Base-by-base conservation (phyloP, 2,797 vertebrate genomes). In the Craterocephalus amniculus region DNA sequence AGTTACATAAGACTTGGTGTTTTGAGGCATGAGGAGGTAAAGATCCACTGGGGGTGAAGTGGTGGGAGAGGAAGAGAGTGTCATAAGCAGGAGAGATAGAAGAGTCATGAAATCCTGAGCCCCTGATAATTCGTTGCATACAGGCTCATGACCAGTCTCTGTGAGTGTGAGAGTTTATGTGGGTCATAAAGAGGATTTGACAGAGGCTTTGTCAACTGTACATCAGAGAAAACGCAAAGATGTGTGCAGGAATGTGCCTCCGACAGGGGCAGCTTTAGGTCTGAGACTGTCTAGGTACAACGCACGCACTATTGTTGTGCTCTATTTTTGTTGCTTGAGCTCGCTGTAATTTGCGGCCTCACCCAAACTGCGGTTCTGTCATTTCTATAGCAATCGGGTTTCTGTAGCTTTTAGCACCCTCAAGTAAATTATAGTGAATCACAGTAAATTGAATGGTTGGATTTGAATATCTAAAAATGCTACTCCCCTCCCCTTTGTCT, bases 381-480 rank as follows among this genome's bases (percentile, higher is more conserved):
- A 92, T 93, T 92, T 91, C 27, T 78, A 92, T 92, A 74, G 83
- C 79, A 75, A 89, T 88, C 79, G 57, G 63, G 86, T 74, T 84
- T 77, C 83, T 85, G 85, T 87, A 83, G 83, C 88, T 91, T 92
- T 92, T 89, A 84, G 84, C 89, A 85, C 86, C 80, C 83, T 70
- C 26, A 40, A 88, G 82, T 87, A 94, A 94, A 95, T 92, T 91
- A 91, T 76, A 90, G 89, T 88, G 91, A 94, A 93, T 94, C 86
- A 91, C 54, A 32, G 80, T 87, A 86, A 90, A 91, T 90, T 89
- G 83, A 90, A 89, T 29, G 78, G 79, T 92, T 87, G 67, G 79
- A 84, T 77, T 89, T 79, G 64, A 60, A 83, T 58, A 76, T 88
- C 87, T 89, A 88, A 90, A 93, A 92, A 90, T 82, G 83, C 74